These are phyloP conservation scores for Erpobdella octoculata DNA, from an alignment of 2,888 invertebrate genomes.

Conservation along the genomic window DNA sequence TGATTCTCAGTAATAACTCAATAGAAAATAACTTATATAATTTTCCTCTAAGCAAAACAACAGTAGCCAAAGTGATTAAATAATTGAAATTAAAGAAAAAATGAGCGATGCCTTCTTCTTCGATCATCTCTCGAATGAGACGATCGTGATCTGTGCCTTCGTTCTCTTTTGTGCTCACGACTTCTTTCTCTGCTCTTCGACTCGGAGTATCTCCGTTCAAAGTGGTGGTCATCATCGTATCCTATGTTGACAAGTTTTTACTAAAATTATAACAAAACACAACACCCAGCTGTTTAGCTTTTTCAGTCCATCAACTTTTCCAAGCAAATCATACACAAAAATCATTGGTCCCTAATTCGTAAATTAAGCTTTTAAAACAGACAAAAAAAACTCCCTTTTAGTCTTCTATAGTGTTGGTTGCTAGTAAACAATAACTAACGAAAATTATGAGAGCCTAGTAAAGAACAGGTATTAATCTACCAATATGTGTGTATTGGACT, in stretches of 20 bases:
- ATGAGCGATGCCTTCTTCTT: conserved; percentile 36
- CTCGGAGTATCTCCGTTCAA: background rate
- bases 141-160: conserved; percentile 24
- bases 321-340: background rate
- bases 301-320: background rate
- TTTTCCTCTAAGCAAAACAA: too few relatives aligned
- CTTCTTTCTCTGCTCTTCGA: conserved; percentile 24
- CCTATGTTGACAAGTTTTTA: conserved; percentile 17
- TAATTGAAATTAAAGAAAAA: too few relatives aligned
- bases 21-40: too few relatives aligned
- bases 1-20: too few relatives aligned
- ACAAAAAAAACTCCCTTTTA: background rate
- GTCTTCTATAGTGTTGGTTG: too few relatives aligned
- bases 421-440: too few relatives aligned
- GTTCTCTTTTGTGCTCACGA: conserved; percentile 7
- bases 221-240: conserved; percentile 20
- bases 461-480: background rate
- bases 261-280: conserved; percentile 5
- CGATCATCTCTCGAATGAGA: conserved; percentile 32
- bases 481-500: background rate
- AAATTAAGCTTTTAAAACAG: background rate
- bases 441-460: too few relatives aligned
- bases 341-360: too few relatives aligned
- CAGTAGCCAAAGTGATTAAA: too few relatives aligned
- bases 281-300: conserved; percentile 6